Evolutionary conservation across 2,888 invertebrate species (phyloP).

Genomic region (Alentia gelatinosa): DNA sequence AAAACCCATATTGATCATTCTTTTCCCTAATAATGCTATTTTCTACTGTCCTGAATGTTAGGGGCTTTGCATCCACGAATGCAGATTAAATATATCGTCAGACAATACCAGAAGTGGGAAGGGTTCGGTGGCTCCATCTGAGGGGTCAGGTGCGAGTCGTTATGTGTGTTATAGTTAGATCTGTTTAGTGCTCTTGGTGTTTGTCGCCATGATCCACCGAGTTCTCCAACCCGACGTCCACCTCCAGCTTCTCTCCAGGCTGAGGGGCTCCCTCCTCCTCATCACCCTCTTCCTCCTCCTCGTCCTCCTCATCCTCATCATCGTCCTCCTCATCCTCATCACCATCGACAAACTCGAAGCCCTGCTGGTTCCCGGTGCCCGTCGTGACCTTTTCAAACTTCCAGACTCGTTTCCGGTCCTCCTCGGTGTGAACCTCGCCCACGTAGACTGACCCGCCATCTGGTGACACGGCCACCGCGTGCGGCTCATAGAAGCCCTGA

Average conservation of each 20-base stretch:
- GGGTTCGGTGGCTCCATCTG: background rate
- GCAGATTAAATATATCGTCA: background rate
- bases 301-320: slow-evolving; percentile 37
- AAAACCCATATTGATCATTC: too few species aligned
- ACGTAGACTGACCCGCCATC: slow-evolving; percentile 88
- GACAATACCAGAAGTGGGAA: slow-evolving; percentile 1
- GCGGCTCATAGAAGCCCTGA: slow-evolving; percentile 86
- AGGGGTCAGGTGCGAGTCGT: too few species aligned
- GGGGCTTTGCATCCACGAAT: too few species aligned
- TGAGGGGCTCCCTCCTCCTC: too few species aligned
- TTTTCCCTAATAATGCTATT: too few species aligned
- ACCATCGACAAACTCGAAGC: background rate
- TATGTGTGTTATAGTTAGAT: background rate
- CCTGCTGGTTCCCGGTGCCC: background rate
- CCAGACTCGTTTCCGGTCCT: slow-evolving; percentile 84
- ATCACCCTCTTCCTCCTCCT: slow-evolving; percentile 11
- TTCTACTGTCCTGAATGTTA: too few species aligned
- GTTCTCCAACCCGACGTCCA: background rate
- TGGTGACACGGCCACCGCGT: slow-evolving; percentile 88
- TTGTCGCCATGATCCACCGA: background rate
- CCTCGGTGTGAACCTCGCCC: slow-evolving; percentile 85
- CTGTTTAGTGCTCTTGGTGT: background rate
- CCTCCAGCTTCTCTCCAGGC: background rate
- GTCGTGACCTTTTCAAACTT: slow-evolving; percentile 81
- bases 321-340: slow-evolving; percentile 32